A percentile compares a stretch with the other conserved stretches of the same genome.
Conservation (phyloP, 2,113 vertebrate species). For the Thalassarche chlororhynchos region DNA sequence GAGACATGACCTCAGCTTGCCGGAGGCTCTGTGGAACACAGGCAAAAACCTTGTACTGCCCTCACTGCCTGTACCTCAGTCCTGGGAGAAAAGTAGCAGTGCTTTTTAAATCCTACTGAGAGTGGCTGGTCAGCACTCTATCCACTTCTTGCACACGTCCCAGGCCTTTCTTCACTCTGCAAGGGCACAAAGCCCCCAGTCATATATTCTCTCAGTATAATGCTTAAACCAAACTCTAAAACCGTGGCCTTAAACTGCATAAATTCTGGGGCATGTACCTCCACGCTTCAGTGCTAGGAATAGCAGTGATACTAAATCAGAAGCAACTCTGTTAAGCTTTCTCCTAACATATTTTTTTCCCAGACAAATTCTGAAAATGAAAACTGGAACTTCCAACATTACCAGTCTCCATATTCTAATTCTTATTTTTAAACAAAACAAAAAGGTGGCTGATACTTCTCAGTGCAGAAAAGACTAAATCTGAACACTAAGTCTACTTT, state of each 20-base stretch:
- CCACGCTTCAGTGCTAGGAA: not conserved
- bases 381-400: not conserved
- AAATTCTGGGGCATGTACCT: not conserved
- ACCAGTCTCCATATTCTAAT: not conserved
- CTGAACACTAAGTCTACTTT: not conserved
- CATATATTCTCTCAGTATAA: not conserved
- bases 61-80: not conserved
- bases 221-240: not conserved
- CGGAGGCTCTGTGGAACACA: accelerated
- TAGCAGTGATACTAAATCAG: not conserved
- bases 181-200: not conserved
- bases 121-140: not conserved
- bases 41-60: not conserved
- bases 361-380: not conserved
- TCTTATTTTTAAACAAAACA: not conserved
- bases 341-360: not conserved
- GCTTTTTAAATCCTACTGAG: not conserved
- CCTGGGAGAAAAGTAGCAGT: not conserved
- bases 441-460: not conserved
- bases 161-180: not conserved
- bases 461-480: not conserved
- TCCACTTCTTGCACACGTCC: not conserved
- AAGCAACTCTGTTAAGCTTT: not conserved
- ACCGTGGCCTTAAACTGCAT: not conserved
- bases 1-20: not conserved